These are phyloP conservation scores for Tridacna gigas DNA, from an alignment of 2,888 invertebrate genomes.

Conservation along the genomic window DNA sequence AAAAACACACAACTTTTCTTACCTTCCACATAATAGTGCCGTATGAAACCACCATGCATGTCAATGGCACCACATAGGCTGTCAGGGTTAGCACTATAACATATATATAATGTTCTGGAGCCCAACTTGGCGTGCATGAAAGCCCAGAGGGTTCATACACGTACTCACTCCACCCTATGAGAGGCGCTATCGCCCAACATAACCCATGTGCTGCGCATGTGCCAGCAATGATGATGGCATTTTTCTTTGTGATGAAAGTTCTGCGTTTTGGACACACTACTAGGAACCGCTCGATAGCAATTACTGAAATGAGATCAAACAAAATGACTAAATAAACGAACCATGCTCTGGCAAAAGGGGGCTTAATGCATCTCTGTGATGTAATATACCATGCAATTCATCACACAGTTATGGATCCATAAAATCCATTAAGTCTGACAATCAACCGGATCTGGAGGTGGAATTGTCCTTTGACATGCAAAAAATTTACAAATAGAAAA, in stretches of 20 bases:
- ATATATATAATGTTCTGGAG: conserved; percentile 23
- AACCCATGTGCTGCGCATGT: conserved; percentile 21
- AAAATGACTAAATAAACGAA: neutral
- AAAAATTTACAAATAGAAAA: too few relatives aligned
- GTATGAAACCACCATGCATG: conserved; percentile 3
- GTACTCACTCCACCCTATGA: conserved; percentile 18
- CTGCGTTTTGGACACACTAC: conserved; percentile 12
- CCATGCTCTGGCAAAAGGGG: too few relatives aligned
- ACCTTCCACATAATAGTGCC: conserved; percentile 17
- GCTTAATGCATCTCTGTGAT: too few relatives aligned
- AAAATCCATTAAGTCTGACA: too few relatives aligned
- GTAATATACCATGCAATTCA: too few relatives aligned
- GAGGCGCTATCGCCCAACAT: conserved; percentile 19
- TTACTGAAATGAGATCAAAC: conserved; percentile 4
- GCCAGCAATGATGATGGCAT: neutral
- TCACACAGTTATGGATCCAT: too few relatives aligned
- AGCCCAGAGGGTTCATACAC: conserved; percentile 34
- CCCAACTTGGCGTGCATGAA: conserved; percentile 36
- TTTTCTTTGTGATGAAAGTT: conserved; percentile 10
- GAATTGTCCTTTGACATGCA: too few relatives aligned
- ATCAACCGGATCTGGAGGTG: too few relatives aligned
- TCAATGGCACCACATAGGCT: neutral
- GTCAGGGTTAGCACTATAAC: neutral
- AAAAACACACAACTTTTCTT: neutral
- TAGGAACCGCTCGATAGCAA: conserved; percentile 29